phyloP scores from a whole-genome alignment of 2,888 invertebrate species.

The Leptura quadrifasciata region DNA sequence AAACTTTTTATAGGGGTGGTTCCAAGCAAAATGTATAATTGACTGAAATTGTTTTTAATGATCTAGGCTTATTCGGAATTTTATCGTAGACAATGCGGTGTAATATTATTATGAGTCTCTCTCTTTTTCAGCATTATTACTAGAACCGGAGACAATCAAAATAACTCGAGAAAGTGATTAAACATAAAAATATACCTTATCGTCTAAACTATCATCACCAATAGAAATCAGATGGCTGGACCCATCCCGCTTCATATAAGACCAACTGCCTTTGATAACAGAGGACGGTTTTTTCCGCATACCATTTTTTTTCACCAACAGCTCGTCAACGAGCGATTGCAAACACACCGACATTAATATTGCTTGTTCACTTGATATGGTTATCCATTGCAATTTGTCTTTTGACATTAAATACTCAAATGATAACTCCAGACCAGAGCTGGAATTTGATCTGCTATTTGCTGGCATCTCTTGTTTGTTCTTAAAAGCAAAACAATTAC shows the following conservation, averaged over 20 bases:
- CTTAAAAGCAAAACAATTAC: constrained; percentile 57
- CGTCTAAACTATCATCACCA: constrained; percentile 66
- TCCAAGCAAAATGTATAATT: too few relatives aligned
- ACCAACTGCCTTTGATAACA: constrained; percentile 77
- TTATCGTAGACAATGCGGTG: too few relatives aligned
- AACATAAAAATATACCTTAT: constrained; percentile 39
- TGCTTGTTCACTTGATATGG: constrained; percentile 91
- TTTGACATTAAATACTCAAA: constrained; percentile 96
- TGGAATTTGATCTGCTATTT: constrained; percentile 63
- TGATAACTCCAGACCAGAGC: constrained; percentile 85
- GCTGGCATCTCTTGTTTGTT: constrained; percentile 66
- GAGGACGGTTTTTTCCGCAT: constrained; percentile 70
- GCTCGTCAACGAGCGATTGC: constrained; percentile 96
- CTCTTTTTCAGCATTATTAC: too few relatives aligned
- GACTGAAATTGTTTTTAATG: too few relatives aligned
- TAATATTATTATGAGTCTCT: too few relatives aligned
- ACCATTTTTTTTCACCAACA: constrained; percentile 85
- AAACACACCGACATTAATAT: constrained; percentile 97
- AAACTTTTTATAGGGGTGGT: too few relatives aligned
- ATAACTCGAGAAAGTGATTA: too few relatives aligned
- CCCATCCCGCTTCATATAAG: constrained; percentile 85
- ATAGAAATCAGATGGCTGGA: constrained; percentile 80
- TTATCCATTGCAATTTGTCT: constrained; percentile 95
- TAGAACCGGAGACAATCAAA: too few relatives aligned
- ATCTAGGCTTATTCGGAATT: too few relatives aligned